Percentiles rank a stretch among this genome's conserved stretches.
Evolutionary conservation across 2,113 vertebrate genomes (phyloP).

Genomic region (Serilophus lunatus): DNA sequence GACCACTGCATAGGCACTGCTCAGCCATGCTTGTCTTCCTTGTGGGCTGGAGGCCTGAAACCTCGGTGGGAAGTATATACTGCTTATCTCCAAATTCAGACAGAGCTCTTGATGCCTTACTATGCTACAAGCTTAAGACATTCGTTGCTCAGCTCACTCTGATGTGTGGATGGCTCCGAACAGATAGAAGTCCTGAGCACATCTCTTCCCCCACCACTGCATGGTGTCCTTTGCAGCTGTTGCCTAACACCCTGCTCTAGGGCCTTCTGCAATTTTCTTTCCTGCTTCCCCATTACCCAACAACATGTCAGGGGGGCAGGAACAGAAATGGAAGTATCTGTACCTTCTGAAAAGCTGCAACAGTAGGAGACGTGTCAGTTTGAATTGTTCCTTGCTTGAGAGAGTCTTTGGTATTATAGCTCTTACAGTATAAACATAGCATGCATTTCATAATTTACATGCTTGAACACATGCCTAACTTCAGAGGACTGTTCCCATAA

Average conservation of each 20-base stretch:
- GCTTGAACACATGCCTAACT: not conserved
- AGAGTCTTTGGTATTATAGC: not conserved
- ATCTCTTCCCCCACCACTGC: rapidly evolving
- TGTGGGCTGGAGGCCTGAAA: rapidly evolving
- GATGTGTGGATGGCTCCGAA: rapidly evolving
- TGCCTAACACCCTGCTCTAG: not conserved
- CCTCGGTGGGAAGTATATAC: not conserved
- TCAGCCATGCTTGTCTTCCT: not conserved
- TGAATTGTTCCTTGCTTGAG: not conserved
- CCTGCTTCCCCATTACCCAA: not conserved
- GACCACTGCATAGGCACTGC: rapidly evolving
- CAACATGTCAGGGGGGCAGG: rapidly evolving
- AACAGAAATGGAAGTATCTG: not conserved
- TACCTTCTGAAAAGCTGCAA: not conserved
- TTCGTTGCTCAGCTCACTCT: not conserved
- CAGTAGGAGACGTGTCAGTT: not conserved
- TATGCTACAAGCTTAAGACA: not conserved
- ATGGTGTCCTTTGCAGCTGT: not conserved
- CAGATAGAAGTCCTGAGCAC: not conserved
- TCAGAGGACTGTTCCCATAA: not conserved
- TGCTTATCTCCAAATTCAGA: not conserved
- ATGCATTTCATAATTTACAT: not conserved
- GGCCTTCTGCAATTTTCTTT: not conserved
- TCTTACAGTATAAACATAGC: not conserved
- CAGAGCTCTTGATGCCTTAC: not conserved